These are phyloP conservation scores for Betta splendens DNA, from an alignment of 2,797 vertebrate species.

Conservation along the genomic window DNA sequence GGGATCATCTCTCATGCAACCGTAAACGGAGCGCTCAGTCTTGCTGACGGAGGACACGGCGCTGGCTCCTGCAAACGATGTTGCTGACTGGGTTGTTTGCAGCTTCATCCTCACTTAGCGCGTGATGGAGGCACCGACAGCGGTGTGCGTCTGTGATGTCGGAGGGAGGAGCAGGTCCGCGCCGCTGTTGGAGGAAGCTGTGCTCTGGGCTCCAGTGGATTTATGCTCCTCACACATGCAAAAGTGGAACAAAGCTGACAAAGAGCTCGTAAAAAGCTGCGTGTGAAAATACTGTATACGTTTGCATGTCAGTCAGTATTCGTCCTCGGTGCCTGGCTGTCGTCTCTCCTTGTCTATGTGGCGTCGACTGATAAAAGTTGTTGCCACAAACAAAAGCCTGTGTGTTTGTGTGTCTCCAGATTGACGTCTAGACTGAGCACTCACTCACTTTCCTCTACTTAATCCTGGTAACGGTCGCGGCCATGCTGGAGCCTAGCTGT, in stretches of 20 bases:
- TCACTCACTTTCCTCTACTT: too few species aligned
- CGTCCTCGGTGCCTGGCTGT: too few species aligned
- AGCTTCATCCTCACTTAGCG: slow-evolving; percentile 26
- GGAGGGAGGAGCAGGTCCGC: slow-evolving; percentile 28
- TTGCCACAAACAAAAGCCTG: too few species aligned
- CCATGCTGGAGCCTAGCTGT: too few species aligned
- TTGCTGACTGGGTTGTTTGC: slow-evolving; percentile 26
- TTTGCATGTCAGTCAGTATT: too few species aligned
- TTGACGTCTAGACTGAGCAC: too few species aligned
- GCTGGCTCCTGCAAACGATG: slow-evolving; percentile 30
- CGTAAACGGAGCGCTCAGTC: slow-evolving; percentile 26
- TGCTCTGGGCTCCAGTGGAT: slow-evolving; percentile 2
- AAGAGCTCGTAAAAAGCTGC: slow-evolving; percentile 21
- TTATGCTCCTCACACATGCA: slow-evolving; percentile 14
- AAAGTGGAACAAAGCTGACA: slow-evolving; percentile 28
- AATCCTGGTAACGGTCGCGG: too few species aligned
- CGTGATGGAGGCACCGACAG: slow-evolving; percentile 23
- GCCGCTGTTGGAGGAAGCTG: slow-evolving; percentile 20
- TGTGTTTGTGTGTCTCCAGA: too few species aligned
- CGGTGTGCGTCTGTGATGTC: slow-evolving; percentile 16
- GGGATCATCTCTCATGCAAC: slow-evolving; percentile 34
- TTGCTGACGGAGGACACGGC: slow-evolving; percentile 27
- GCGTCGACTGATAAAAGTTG: too few species aligned
- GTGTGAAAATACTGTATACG: too few species aligned
- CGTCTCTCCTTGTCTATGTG: too few species aligned